A percentile compares a stretch with the other conserved stretches of the same genome.
Evolutionary conservation across 1,140 invertebrate species (phyloP).

Genomic region (Homarus americanus): DNA sequence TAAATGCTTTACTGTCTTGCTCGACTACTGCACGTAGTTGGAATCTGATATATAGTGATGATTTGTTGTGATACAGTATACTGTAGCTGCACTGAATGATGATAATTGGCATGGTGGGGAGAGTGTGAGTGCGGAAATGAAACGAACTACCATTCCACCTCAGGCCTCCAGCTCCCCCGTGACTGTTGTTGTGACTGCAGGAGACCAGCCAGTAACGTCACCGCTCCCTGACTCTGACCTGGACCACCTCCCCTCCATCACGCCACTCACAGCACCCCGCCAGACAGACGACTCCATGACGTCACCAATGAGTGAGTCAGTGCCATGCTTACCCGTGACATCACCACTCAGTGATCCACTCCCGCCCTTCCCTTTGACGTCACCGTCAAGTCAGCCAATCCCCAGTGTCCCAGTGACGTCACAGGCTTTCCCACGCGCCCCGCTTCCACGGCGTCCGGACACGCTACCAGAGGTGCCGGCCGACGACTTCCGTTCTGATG

Average conservation of each 20-base stretch:
- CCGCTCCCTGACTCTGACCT: constrained; percentile 18
- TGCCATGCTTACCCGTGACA: not conserved
- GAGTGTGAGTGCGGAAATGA: not conserved
- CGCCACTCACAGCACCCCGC: not conserved
- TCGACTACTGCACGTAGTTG: not conserved
- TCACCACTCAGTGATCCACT: not conserved
- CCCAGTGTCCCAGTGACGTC: not conserved
- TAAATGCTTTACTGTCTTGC: not conserved
- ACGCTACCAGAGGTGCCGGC: not conserved
- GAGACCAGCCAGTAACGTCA: constrained; percentile 11
- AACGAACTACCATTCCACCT: not conserved
- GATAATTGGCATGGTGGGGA: not conserved
- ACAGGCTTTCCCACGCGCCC: constrained; percentile 22
- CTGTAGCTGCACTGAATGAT: not conserved
- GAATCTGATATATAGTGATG: not conserved
- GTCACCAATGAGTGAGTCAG: not conserved
- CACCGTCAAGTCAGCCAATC: constrained; percentile 20
- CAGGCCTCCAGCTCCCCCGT: constrained; percentile 15
- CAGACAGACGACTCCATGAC: constrained; percentile 7
- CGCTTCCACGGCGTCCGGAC: constrained; percentile 29
- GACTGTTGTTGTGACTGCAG: constrained; percentile 15
- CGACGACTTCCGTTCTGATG: not conserved
- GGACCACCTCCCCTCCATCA: not conserved
- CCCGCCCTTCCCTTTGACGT: not conserved
- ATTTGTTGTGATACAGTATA: not conserved